Percentiles rank a stretch among this genome's conserved stretches.
Evolutionary conservation across 2,113 vertebrate species (phyloP).

Genomic region (Centrocercus urophasianus): DNA sequence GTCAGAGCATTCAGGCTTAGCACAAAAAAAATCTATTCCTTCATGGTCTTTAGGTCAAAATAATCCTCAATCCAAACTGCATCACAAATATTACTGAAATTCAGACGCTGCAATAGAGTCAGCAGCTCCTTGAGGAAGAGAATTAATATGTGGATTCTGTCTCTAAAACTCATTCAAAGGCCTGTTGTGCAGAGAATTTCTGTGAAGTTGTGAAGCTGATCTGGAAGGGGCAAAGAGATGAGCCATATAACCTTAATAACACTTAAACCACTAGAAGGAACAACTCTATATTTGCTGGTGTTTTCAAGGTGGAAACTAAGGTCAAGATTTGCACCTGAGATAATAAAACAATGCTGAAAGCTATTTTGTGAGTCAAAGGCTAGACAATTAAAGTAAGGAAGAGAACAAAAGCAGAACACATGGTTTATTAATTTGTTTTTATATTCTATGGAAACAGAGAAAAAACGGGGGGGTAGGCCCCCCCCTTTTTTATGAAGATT

Average conservation of each 20-base stretch:
- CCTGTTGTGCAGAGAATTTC: neutral
- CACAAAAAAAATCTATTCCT: neutral
- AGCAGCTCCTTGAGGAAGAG: neutral
- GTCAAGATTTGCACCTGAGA: neutral
- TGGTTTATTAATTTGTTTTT: neutral
- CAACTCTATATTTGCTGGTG: neutral
- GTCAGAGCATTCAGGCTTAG: neutral
- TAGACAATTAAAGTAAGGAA: neutral
- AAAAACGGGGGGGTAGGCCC: neutral
- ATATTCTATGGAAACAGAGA: neutral
- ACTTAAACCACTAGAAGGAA: neutral
- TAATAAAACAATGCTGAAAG: neutral
- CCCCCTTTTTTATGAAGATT: neutral
- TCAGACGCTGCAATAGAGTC: neutral
- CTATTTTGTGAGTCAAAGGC: neutral
- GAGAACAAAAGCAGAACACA: neutral
- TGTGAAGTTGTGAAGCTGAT: neutral
- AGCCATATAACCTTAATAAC: neutral
- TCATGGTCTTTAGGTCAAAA: neutral
- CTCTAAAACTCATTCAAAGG: conserved; percentile 21
- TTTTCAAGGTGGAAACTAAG: neutral
- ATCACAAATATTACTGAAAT: neutral
- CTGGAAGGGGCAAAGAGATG: conserved; percentile 1
- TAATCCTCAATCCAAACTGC: neutral
- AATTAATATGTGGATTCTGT: neutral